phyloP scores from a whole-genome alignment of 1,140 invertebrate species.

The Drosophila leontia region DNA sequence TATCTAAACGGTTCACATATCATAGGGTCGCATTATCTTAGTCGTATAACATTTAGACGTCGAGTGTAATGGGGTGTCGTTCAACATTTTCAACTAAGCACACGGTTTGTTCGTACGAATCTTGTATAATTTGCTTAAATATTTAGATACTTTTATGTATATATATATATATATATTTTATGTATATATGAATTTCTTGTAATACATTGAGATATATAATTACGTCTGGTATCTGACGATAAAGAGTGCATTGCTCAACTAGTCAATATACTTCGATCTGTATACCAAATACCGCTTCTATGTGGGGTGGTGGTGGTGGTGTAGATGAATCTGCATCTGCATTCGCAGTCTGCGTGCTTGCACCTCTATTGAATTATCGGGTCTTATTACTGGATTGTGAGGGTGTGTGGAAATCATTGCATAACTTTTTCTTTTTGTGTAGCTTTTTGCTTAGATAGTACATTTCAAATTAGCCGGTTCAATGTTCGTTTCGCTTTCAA shows the following conservation, averaged over 20 bases:
- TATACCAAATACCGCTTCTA: constrained; percentile 47
- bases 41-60: constrained; percentile 63
- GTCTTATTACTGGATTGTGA: constrained; percentile 41
- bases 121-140: constrained; percentile 70
- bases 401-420: constrained; percentile 71
- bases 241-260: constrained; percentile 80
- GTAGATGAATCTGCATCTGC: constrained; percentile 43
- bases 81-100: constrained; percentile 79
- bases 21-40: constrained; percentile 27
- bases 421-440: constrained; percentile 52
- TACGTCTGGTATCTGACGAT: constrained; percentile 71
- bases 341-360: constrained; percentile 44
- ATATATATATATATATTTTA: constrained; percentile 47
- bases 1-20: constrained; percentile 64
- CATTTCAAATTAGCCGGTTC: constrained; percentile 61
- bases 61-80: constrained; percentile 33
- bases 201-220: constrained; percentile 71
- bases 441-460: constrained; percentile 66
- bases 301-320: constrained; percentile 49
- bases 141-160: constrained; percentile 74
- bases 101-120: constrained; percentile 48
- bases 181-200: constrained; percentile 65
- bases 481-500: constrained; percentile 50
- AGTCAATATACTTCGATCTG: constrained; percentile 70
- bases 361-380: constrained; percentile 41